Evolutionary conservation across 2,113 vertebrate genomes (phyloP).

Genomic region (Seriola aureovittata): DNA sequence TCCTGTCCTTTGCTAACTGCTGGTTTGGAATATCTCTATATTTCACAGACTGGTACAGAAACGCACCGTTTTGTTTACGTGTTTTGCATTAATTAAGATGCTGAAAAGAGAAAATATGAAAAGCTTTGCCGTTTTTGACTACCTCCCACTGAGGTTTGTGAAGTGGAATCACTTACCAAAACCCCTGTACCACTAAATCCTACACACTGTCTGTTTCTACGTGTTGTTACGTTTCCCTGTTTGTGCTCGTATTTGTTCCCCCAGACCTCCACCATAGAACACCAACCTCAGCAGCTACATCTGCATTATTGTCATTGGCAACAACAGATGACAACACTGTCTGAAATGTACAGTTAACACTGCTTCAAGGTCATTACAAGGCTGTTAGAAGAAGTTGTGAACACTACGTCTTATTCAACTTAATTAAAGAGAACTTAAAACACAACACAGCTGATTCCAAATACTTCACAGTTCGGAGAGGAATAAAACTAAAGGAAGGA

Average conservation of each 20-base stretch:
- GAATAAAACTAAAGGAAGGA: not conserved
- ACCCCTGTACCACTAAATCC: not conserved
- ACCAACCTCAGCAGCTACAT: not conserved
- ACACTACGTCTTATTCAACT: not conserved
- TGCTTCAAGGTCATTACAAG: not conserved
- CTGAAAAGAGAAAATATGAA: not conserved
- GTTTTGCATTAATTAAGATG: constrained; percentile 57
- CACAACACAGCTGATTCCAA: too few relatives aligned
- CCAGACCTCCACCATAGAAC: not conserved
- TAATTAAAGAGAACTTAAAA: not conserved
- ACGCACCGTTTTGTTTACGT: constrained; percentile 43
- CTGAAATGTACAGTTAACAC: not conserved
- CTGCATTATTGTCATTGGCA: constrained; percentile 6
- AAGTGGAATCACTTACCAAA: not conserved
- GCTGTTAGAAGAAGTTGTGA: not conserved
- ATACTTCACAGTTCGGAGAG: not conserved
- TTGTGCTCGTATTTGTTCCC: not conserved
- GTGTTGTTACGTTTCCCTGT: not conserved
- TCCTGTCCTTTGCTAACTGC: not conserved
- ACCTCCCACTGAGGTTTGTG: constrained; percentile 13
- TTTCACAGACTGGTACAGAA: constrained; percentile 33
- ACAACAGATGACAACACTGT: not conserved
- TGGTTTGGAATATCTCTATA: not conserved
- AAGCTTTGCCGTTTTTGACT: constrained; percentile 12
- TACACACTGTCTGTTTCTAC: not conserved